Evolutionary conservation across 2,113 vertebrate genomes (phyloP).

Genomic region (Rattus rattus): DNA sequence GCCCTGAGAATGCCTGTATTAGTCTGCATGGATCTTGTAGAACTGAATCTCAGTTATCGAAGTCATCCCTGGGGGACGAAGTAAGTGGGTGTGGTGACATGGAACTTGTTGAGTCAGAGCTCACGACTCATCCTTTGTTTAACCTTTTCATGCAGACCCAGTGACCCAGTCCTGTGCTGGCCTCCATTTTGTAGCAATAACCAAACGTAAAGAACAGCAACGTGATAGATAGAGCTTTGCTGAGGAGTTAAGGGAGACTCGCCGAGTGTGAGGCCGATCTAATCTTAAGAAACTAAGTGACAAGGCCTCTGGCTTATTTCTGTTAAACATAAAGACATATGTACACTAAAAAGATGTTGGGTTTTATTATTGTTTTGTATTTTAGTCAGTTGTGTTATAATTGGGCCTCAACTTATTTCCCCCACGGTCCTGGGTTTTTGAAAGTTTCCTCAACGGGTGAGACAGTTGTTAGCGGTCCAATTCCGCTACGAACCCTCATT

Average conservation of each 20-base stretch:
- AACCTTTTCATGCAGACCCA: slow-evolving; percentile 14
- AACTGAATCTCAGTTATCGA: not conserved
- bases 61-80: fast-evolving
- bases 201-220: slow-evolving; percentile 10
- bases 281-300: not conserved
- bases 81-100: not conserved
- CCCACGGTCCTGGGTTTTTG: not conserved
- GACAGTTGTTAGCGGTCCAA: fast-evolving
- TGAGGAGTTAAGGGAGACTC: not conserved
- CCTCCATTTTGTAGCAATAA: slow-evolving; percentile 71
- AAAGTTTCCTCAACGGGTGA: not conserved
- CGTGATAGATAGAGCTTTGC: not conserved
- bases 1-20: not conserved
- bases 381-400: not conserved
- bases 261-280: not conserved
- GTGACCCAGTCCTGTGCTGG: not conserved
- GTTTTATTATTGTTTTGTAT: no score
- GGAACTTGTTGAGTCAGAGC: slow-evolving; percentile 41
- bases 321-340: not conserved
- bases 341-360: not conserved
- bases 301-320: not conserved
- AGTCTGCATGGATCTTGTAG: fast-evolving
- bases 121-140: slow-evolving; percentile 61
- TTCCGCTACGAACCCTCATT: not conserved
- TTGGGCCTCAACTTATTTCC: not conserved